Percentiles rank a stretch among this genome's conserved stretches.
These are phyloP conservation scores for Pseudotriccus pelzelni DNA, from an alignment of 2,797 vertebrate genomes.

Conservation along the genomic window DNA sequence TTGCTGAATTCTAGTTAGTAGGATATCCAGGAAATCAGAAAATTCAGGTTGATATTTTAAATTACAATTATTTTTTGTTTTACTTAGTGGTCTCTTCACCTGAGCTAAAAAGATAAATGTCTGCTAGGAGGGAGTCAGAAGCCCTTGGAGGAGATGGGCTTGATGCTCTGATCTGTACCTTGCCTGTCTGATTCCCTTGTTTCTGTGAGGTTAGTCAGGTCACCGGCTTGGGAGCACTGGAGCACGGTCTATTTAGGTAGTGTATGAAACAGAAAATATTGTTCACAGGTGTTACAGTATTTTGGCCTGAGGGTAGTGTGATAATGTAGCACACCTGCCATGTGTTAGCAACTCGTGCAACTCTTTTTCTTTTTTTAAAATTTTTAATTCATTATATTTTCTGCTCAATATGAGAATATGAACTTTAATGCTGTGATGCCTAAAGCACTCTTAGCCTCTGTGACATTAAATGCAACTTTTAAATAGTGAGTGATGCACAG, in stretches of 20 bases:
- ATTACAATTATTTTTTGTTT: neutral
- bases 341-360: neutral
- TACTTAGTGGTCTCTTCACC: neutral
- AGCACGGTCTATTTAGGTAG: slow-evolving; percentile 2
- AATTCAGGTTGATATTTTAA: neutral
- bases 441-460: neutral
- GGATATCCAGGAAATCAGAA: neutral
- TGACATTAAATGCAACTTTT: slow-evolving; percentile 13
- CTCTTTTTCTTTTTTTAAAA: neutral
- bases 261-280: slow-evolving; percentile 33
- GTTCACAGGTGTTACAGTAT: slow-evolving; percentile 40
- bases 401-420: neutral
- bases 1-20: neutral
- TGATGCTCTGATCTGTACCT: neutral
- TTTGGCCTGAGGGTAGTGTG: slow-evolving; percentile 17
- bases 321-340: neutral
- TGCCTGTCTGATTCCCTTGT: neutral
- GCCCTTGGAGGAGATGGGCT: neutral
- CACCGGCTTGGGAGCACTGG: neutral
- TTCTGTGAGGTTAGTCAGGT: neutral
- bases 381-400: neutral
- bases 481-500: neutral
- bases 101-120: neutral
- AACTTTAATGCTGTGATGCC: neutral
- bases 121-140: neutral